A percentile compares a stretch with the other conserved stretches of the same genome.
Evolutionary conservation across 2,888 invertebrate species (phyloP).

Genomic region (Conops quadrifasciatus): DNA sequence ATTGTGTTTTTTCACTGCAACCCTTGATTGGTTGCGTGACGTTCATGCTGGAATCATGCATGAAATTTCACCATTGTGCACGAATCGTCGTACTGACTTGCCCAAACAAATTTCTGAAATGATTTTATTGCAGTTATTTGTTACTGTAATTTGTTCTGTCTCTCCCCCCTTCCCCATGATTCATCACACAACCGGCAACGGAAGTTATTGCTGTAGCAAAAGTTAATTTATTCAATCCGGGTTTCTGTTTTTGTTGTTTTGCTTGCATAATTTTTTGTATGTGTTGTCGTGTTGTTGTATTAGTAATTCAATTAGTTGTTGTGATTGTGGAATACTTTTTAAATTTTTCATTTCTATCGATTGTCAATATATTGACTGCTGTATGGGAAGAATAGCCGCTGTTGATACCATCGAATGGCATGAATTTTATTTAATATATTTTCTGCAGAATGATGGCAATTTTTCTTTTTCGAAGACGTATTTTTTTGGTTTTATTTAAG

Average conservation of each 20-base stretch:
- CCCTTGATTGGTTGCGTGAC: too few relatives aligned
- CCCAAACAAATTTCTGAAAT: too few relatives aligned
- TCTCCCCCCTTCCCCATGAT: neutral
- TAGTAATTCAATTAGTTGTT: constrained; percentile 29
- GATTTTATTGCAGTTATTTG: constrained; percentile 10
- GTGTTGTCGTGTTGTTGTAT: neutral
- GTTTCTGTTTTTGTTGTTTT: constrained; percentile 3
- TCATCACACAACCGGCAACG: constrained; percentile 17
- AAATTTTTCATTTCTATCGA: neutral
- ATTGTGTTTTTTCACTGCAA: too few relatives aligned
- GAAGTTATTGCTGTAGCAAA: constrained; percentile 3
- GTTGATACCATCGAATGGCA: neutral
- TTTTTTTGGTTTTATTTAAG: too few relatives aligned
- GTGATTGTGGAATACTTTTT: constrained; percentile 10
- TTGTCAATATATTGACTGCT: too few relatives aligned
- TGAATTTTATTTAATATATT: neutral
- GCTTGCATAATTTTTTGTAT: too few relatives aligned
- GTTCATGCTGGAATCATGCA: too few relatives aligned
- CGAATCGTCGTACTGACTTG: too few relatives aligned
- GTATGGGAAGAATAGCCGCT: neutral
- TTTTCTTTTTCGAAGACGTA: too few relatives aligned
- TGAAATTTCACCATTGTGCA: too few relatives aligned
- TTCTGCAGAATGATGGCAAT: neutral
- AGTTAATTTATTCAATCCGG: neutral
- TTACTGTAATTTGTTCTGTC: neutral